A percentile compares a stretch with the other conserved stretches of the same genome.
These are phyloP conservation scores for Dendrocincla fuliginosa DNA, from an alignment of 2,797 vertebrate genomes.

Conservation along the genomic window DNA sequence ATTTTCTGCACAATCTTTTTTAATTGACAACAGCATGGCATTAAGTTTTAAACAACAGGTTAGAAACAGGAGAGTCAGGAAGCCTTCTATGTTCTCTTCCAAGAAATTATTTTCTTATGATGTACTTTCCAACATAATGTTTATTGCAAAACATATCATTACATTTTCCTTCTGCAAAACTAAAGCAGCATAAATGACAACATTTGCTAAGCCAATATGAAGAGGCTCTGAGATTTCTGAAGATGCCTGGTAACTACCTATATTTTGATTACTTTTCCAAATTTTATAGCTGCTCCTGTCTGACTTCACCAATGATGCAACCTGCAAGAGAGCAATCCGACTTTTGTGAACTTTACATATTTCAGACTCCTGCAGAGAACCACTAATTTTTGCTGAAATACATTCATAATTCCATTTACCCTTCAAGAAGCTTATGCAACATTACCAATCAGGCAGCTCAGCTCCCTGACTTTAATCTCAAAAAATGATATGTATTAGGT, in stretches of 20 bases:
- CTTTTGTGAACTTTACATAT: not conserved
- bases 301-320: not conserved
- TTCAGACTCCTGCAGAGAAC: not conserved
- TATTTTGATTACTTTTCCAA: not conserved
- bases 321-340: not conserved
- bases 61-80: not conserved
- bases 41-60: not conserved
- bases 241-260: not conserved
- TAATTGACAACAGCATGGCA: not conserved
- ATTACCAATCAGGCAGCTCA: not conserved
- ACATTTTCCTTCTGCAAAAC: not conserved
- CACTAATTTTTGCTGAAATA: not conserved
- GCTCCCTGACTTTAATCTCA: not conserved
- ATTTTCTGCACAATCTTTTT: not conserved
- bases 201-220: not conserved
- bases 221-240: not conserved
- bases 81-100: not conserved
- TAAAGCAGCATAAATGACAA: not conserved
- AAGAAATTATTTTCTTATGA: not conserved
- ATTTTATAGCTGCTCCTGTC: not conserved
- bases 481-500: not conserved
- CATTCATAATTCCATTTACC: not conserved
- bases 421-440: not conserved
- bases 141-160: not conserved
- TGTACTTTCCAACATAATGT: not conserved